Evolutionary conservation across 2,113 vertebrate species (phyloP).

Genomic region (Pelvicachromis taeniatus): DNA sequence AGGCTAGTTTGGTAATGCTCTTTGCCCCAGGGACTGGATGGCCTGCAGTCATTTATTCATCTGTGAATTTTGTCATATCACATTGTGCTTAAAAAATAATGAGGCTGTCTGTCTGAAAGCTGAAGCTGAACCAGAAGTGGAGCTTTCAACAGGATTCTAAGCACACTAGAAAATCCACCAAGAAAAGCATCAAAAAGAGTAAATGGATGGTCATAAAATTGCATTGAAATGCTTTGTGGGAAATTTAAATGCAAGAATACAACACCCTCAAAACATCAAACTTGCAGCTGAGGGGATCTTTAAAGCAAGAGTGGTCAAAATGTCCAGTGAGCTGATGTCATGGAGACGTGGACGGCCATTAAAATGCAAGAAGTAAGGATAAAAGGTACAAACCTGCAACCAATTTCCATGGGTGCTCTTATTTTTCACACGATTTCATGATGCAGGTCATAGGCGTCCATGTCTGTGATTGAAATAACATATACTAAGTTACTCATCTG

Average conservation of each 20-base stretch:
- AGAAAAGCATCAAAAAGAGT: not conserved
- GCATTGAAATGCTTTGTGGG: not conserved
- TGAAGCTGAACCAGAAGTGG: not conserved
- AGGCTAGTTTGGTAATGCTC: not conserved
- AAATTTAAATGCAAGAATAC: not conserved
- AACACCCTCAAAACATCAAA: not conserved
- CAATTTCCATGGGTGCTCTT: fast-evolving
- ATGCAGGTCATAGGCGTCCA: not conserved
- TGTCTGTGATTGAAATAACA: not conserved
- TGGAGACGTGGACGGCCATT: not conserved
- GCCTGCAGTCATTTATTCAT: not conserved
- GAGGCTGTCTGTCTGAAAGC: not conserved
- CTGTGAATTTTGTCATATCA: not conserved
- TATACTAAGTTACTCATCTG: not conserved
- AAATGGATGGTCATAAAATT: not conserved
- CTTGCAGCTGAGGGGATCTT: not conserved
- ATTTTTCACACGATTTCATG: not conserved
- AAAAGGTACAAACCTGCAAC: not conserved
- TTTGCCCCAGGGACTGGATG: not conserved
- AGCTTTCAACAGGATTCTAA: not conserved
- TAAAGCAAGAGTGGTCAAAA: not conserved
- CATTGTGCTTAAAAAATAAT: not conserved
- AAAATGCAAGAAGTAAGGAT: not conserved
- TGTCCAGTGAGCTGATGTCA: not conserved
- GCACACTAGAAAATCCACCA: not conserved